A percentile compares a stretch with the other conserved stretches of the same genome.
Evolutionary conservation across 2,888 invertebrate genomes (phyloP).

Genomic region (Psylliodes chrysocephalus): DNA sequence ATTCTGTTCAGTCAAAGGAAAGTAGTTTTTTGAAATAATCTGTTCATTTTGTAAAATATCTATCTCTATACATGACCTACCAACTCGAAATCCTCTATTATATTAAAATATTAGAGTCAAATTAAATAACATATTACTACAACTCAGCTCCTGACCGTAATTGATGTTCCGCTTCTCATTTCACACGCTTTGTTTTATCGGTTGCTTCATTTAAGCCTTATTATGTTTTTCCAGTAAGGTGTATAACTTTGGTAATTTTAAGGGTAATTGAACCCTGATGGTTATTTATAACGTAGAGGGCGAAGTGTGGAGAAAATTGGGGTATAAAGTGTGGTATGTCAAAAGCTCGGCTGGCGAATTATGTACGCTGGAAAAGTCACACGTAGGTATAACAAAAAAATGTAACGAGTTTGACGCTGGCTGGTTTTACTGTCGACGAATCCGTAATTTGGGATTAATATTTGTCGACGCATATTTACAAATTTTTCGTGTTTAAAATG

Average conservation of each 20-base stretch:
- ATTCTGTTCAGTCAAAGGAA: too few species aligned
- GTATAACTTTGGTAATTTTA: slow-evolving; percentile 55
- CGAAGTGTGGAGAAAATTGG: slow-evolving; percentile 46
- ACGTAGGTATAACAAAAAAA: slow-evolving; percentile 10
- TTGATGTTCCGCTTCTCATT: too few species aligned
- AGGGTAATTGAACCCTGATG: slow-evolving; percentile 56
- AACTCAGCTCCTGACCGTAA: too few species aligned
- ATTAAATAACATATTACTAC: too few species aligned
- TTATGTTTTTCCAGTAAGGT: slow-evolving; percentile 50
- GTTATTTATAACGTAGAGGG: slow-evolving; percentile 55
- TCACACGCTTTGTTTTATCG: too few species aligned
- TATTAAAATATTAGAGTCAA: too few species aligned
- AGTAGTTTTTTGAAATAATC: too few species aligned
- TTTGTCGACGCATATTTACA: background rate
- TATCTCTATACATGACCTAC: too few species aligned
- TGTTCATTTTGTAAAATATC: too few species aligned
- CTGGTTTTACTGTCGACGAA: slow-evolving; percentile 3
- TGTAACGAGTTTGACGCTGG: background rate
- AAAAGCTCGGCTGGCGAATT: slow-evolving; percentile 10
- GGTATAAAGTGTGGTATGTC: slow-evolving; percentile 18
- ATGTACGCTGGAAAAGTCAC: slow-evolving; percentile 9
- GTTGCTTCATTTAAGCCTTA: slow-evolving; percentile 42
- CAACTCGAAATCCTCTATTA: too few species aligned
- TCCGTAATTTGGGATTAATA: background rate
- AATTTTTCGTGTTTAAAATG: background rate